These are phyloP conservation scores for Coreoperca whiteheadi DNA, from an alignment of 2,113 vertebrate genomes.

Conservation along the genomic window DNA sequence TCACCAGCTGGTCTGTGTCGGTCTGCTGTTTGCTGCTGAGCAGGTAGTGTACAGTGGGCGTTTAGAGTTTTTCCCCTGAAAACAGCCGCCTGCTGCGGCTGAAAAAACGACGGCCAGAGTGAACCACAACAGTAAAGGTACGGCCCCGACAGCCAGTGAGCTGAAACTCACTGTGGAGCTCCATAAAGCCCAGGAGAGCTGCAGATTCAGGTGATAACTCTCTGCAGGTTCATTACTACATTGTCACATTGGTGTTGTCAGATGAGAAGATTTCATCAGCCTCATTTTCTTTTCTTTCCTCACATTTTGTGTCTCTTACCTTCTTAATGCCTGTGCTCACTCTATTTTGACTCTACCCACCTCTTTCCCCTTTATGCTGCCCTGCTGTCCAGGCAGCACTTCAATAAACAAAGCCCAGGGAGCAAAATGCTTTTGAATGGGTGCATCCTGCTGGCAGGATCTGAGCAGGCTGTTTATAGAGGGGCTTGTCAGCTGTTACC, in stretches of 20 bases:
- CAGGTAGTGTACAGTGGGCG: not conserved
- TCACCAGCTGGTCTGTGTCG: too few species aligned
- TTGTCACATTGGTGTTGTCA: too few species aligned
- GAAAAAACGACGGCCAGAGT: not conserved
- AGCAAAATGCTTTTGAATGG: conserved; percentile 76
- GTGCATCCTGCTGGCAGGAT: conserved; percentile 80
- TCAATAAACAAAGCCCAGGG: conserved; percentile 79
- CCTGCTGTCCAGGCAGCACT: conserved; percentile 73
- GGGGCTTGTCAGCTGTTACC: conserved; percentile 82
- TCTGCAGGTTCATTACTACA: not conserved
- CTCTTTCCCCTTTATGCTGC: conserved; percentile 31
- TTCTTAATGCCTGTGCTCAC: conserved; percentile 1
- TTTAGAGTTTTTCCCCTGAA: not conserved
- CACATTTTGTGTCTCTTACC: not conserved
- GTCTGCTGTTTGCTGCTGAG: not conserved
- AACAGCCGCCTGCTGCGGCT: too few species aligned
- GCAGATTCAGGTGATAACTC: too few species aligned
- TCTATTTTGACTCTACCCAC: conserved; percentile 4
- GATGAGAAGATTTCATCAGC: too few species aligned
- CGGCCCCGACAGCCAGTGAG: not conserved
- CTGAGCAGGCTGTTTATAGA: conserved; percentile 81
- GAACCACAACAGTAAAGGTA: not conserved
- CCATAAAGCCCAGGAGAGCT: too few species aligned
- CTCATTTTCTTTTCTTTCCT: not conserved
- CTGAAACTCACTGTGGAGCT: too few species aligned